phyloP scores from a whole-genome alignment of 2,888 invertebrate species.

The Baronia brevicornis region DNA sequence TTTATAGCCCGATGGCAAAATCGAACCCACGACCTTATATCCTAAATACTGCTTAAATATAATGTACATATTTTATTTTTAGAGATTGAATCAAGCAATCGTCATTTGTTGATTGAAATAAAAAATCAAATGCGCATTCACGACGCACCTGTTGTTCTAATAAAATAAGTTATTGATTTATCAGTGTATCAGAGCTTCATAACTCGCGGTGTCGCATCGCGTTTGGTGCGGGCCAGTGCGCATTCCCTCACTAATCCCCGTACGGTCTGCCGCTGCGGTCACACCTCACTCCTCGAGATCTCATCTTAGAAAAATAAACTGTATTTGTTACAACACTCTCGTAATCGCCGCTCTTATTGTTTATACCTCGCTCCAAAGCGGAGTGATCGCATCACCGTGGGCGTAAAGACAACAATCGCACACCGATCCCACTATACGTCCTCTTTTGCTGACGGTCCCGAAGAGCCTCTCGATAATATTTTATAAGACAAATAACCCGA shows the following conservation, averaged over 20 bases:
- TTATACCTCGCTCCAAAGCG: constrained; percentile 64
- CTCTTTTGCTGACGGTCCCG: constrained; percentile 73
- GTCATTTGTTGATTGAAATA: constrained; percentile 20
- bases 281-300: constrained; percentile 43
- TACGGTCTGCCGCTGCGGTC: constrained; percentile 51
- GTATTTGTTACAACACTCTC: constrained; percentile 63
- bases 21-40: too few species aligned
- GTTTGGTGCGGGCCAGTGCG: constrained; percentile 56
- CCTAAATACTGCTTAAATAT: too few species aligned
- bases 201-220: constrained; percentile 59
- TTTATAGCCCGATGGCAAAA: too few species aligned
- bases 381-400: constrained; percentile 66
- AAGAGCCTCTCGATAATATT: constrained; percentile 74
- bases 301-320: constrained; percentile 66
- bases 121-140: constrained; percentile 25
- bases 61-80: constrained; percentile 4
- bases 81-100: constrained; percentile 9
- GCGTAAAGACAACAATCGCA: constrained; percentile 70
- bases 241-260: constrained; percentile 52
- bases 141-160: constrained; percentile 38
- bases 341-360: constrained; percentile 72
- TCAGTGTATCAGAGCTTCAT: constrained; percentile 64
- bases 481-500: constrained; percentile 76
- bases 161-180: constrained; percentile 64
- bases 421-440: constrained; percentile 62